phyloP scores from a whole-genome alignment of 2,888 invertebrate genomes.

The Agrotis ipsilon region DNA sequence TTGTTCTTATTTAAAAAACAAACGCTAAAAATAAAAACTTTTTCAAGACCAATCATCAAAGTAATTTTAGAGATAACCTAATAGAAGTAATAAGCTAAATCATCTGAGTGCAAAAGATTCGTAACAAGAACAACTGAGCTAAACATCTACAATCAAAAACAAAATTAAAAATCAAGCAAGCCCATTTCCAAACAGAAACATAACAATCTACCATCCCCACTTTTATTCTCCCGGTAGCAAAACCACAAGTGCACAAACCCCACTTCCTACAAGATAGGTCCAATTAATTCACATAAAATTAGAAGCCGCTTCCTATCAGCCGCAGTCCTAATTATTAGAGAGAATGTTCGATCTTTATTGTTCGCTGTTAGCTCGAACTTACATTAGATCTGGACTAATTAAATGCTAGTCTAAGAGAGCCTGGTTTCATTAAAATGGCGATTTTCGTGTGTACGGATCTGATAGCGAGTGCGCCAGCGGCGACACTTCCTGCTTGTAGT shows the following conservation, averaged over 20 bases:
- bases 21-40: too few relatives aligned
- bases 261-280: slow-evolving; percentile 83
- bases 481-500: slow-evolving; percentile 70
- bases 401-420: slow-evolving; percentile 75
- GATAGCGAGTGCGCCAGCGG: slow-evolving; percentile 74
- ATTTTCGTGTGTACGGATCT: slow-evolving; percentile 89
- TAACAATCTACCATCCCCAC: slow-evolving; percentile 14
- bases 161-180: not conserved
- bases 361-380: slow-evolving; percentile 76
- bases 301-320: slow-evolving; percentile 81
- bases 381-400: slow-evolving; percentile 87
- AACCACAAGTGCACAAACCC: slow-evolving; percentile 57
- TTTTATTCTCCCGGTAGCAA: slow-evolving; percentile 38
- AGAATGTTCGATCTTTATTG: slow-evolving; percentile 90
- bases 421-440: slow-evolving; percentile 85
- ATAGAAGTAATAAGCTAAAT: not conserved
- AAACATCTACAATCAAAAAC: not conserved
- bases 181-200: not conserved
- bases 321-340: slow-evolving; percentile 86
- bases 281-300: slow-evolving; percentile 86
- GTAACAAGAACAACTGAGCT: not conserved
- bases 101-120: not conserved
- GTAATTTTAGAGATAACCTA: not conserved
- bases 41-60: not conserved
- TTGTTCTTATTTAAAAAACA: too few relatives aligned